phyloP scores from a whole-genome alignment of 2,797 vertebrate genomes.

The Odontamblyopus lacepedii region DNA sequence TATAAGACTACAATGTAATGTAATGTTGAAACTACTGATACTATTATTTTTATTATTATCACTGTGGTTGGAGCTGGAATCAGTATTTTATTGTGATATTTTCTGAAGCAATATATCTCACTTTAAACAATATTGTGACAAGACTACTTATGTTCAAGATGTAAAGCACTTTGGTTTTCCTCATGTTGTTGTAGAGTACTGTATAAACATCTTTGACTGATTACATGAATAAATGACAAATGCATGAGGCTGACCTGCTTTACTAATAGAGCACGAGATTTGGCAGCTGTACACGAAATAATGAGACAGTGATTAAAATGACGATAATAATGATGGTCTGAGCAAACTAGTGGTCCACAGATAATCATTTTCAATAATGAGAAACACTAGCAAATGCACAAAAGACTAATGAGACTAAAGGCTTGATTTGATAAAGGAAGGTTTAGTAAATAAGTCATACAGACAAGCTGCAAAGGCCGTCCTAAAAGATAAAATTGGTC shows the following conservation, averaged over 20 bases:
- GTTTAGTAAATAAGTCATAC: slow-evolving; percentile 25
- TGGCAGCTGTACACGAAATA: slow-evolving; percentile 8
- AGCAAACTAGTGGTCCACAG: slow-evolving; percentile 22
- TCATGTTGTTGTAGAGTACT: neutral
- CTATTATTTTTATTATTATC: no score
- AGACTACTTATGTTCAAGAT: neutral
- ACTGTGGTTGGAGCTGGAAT: no score
- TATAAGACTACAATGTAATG: no score
- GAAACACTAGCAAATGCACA: slow-evolving; percentile 44
- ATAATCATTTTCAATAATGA: slow-evolving; percentile 47
- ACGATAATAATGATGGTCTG: slow-evolving; percentile 26
- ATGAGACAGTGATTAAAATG: slow-evolving; percentile 24
- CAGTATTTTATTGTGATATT: no score
- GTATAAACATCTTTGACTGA: neutral
- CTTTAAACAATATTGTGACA: no score
- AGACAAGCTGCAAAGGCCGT: slow-evolving; percentile 2
- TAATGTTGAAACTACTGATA: no score
- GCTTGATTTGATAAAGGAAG: slow-evolving; percentile 30
- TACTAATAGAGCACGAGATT: neutral
- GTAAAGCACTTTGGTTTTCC: neutral
- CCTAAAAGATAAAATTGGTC: neutral
- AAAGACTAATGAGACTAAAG: slow-evolving; percentile 39
- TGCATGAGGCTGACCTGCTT: neutral
- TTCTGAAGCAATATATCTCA: no score
- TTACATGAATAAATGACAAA: neutral